Base-by-base conservation (phyloP, 1,140 invertebrate genomes). In the Dendroctonus valens region DNA sequence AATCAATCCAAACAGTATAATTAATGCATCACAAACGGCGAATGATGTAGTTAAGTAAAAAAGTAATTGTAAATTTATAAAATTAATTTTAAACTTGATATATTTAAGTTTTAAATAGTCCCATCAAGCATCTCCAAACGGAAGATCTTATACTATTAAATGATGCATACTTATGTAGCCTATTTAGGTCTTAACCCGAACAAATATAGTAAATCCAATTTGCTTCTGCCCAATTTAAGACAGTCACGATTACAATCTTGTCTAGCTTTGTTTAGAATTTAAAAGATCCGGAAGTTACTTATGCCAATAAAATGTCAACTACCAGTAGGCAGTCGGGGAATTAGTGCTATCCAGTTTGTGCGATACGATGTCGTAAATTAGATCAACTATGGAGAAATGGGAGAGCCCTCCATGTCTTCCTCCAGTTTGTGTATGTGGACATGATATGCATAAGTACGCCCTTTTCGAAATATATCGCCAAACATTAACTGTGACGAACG, bases 401-500 rank as follows among this genome's bases (percentile, higher is more conserved):
- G 53, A 57, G 53, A 65, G 52, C 41, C 63, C 63, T 64, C 61
- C 63, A 50, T 58, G 54, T 58, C 39, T 62, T 55, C 41, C 63
- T 65, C 65, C 49, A 67, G 38, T 65, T 67, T 71, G 68, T 67
- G 55, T 74, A 70, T 72, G 69, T 72, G 72, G 62, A 70, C 60
- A 69, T 63, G 41, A 67, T 67, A 67, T 62, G 50, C 51, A 67
- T 65, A 65, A 65, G 63, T 46, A 67, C 68, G 57, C 63, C 68
- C 70, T 71, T 65, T 63, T 66, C 42, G 54, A 65, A 65, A 65
- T 65, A 65, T 65, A 65, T 69, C 53, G 54, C 61, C 62, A 63
- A 67, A 73, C 74, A 77, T 77, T 77, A 77, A 68, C 70, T 65
- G 73, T 77, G 74, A 77, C 69, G 75, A 75, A 77, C 76, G 73